Evolutionary conservation across 1,140 invertebrate genomes (phyloP).

Genomic region (Probaryconus sp.): DNA sequence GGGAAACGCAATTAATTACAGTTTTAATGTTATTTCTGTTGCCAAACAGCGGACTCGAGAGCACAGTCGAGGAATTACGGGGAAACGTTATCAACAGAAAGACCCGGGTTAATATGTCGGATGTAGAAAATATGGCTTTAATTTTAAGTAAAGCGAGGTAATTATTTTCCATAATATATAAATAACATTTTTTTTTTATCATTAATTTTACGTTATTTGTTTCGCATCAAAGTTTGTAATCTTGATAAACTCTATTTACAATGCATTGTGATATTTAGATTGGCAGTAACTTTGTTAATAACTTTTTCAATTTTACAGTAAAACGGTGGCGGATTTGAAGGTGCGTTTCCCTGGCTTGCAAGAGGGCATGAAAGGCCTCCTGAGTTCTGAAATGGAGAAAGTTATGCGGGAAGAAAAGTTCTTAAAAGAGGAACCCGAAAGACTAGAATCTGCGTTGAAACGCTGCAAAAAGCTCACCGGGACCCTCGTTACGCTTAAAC

Average conservation of each 20-base stretch:
- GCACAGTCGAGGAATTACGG: slow-evolving; percentile 94
- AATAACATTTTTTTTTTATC: background rate
- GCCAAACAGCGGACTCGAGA: slow-evolving; percentile 89
- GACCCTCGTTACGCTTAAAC: slow-evolving; percentile 96
- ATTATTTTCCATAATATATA: slow-evolving; percentile 3
- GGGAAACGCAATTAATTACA: slow-evolving; percentile 21
- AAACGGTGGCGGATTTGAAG: slow-evolving; percentile 97
- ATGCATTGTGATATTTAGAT: too few species aligned
- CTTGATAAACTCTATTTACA: too few species aligned
- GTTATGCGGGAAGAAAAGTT: slow-evolving; percentile 97
- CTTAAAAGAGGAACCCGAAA: slow-evolving; percentile 95
- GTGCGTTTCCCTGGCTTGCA: slow-evolving; percentile 92
- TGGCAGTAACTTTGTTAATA: slow-evolving; percentile 1
- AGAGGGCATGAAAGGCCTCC: slow-evolving; percentile 91
- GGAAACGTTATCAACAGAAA: slow-evolving; percentile 96
- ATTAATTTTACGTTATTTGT: slow-evolving; percentile 4
- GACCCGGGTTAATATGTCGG: slow-evolving; percentile 96
- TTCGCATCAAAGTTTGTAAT: too few species aligned
- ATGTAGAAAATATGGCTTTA: slow-evolving; percentile 97
- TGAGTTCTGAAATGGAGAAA: slow-evolving; percentile 96
- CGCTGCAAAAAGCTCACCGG: slow-evolving; percentile 98
- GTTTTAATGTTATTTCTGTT: slow-evolving; percentile 20
- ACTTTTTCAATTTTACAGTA: slow-evolving; percentile 78
- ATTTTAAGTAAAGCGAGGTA: slow-evolving; percentile 91
- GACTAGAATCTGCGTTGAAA: slow-evolving; percentile 92